Percentiles rank a stretch among this genome's conserved stretches.
phyloP scores from a whole-genome alignment of 2,888 invertebrate species.

The Crocallis elinguaria region DNA sequence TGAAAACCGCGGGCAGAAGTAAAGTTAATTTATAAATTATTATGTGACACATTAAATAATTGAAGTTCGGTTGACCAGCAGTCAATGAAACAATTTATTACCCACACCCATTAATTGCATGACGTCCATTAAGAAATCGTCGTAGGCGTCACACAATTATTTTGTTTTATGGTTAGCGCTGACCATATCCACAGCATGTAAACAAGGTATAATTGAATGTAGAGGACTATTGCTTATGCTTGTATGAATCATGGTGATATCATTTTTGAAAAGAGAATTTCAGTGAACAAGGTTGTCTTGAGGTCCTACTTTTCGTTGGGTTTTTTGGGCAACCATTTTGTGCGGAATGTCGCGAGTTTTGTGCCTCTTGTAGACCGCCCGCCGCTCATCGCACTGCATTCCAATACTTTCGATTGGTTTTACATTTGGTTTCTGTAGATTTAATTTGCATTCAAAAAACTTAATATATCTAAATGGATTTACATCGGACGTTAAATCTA shows the following conservation, averaged over 20 bases:
- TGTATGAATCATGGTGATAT: conserved; percentile 22
- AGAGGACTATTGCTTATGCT: conserved; percentile 48
- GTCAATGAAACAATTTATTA: conserved; percentile 21
- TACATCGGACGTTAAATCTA: too few relatives aligned
- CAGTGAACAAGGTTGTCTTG: neutral
- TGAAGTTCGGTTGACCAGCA: neutral
- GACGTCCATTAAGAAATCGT: conserved; percentile 14
- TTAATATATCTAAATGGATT: neutral
- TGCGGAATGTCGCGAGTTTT: too few relatives aligned
- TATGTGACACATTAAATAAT: neutral
- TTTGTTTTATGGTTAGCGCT: conserved; percentile 49
- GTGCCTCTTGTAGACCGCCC: too few relatives aligned
- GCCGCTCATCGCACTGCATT: too few relatives aligned
- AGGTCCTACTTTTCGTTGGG: too few relatives aligned
- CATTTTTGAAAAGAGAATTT: neutral
- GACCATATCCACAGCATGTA: conserved; percentile 39
- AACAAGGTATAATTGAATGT: conserved; percentile 53
- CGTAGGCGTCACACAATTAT: conserved; percentile 46
- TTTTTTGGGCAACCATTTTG: too few relatives aligned
- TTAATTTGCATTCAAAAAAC: too few relatives aligned
- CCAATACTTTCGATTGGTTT: too few relatives aligned
- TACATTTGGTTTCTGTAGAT: too few relatives aligned
- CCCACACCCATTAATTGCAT: conserved; percentile 3
- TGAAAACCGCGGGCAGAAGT: too few relatives aligned
- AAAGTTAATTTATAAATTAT: neutral